Evolutionary conservation across 2,888 invertebrate species (phyloP), one percentile per base, ranked within the genome.

Genomic region (Odontocolon sp.): DNA sequence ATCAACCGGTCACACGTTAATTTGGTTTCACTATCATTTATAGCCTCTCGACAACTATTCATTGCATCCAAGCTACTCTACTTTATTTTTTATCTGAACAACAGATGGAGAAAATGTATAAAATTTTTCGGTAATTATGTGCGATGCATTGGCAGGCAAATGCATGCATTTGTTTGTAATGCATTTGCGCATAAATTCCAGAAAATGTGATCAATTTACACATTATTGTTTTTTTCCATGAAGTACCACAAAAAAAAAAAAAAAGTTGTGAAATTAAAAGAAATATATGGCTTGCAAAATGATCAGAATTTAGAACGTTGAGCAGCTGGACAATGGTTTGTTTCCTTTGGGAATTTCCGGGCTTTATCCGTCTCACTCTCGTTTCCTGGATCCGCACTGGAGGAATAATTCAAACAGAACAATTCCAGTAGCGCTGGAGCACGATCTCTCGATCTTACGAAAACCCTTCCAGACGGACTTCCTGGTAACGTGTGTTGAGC

Each of bases 381-480:
- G n/a, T n/a, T 56, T 56, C 36, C 33, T 36, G 21, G 28, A 26
- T 9, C 5, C 42, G 5, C 42, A 40, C 6, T 6, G 33, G 11
- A 28, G 28, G 16, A 28, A 28, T 14, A 59, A 42, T 28, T 5
- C 23, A 59, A 42, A 59, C 18, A 18, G 40, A 42, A 59, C 28
- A 42, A 59, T 59, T 28, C 42, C 42, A 18, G 40, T 42, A 42
- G 26, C 28, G 59, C 42, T 59, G n/a, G 38, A 28, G 16, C 42
- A 8, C 9, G n/a, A 16, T 2, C 5, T 16, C 40, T 59, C 28
- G 28, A 5, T 21, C 50, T 50, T 31, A 26, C 50, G 40, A 52
- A 52, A 80, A 78, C 56, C 33, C 64, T 52, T 57, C 72, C 72
- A 23, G 42, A 71, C 70, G 61, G 54, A 66, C 71, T 83, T 85